Conservation (phyloP, 1,140 invertebrate genomes). For the Bombus pascuorum region DNA sequence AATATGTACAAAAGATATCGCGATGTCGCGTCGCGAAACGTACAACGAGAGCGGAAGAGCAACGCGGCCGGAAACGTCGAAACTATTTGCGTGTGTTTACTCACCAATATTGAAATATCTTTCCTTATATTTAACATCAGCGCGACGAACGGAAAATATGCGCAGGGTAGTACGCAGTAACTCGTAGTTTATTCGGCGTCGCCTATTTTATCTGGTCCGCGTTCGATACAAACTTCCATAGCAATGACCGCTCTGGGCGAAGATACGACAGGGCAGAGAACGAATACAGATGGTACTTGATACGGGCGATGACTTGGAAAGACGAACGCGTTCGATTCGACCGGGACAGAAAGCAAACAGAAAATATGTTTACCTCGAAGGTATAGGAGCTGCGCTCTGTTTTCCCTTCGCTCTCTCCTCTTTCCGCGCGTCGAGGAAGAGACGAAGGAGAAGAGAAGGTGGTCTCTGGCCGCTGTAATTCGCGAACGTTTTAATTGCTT, state of each 20-base stretch:
- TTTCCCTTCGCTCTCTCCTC: too few species aligned
- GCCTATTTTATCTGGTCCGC: neutral
- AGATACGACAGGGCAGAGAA: neutral
- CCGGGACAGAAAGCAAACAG: slow-evolving; percentile 39
- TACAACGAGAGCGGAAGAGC: slow-evolving; percentile 5
- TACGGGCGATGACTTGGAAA: slow-evolving; percentile 32
- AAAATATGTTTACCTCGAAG: slow-evolving; percentile 48
- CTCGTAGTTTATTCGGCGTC: slow-evolving; percentile 29
- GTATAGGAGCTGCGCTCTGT: neutral
- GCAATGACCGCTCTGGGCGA: neutral
- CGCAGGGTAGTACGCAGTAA: neutral
- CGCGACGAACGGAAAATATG: slow-evolving; percentile 38
- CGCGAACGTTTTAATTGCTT: slow-evolving; percentile 22
- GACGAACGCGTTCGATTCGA: slow-evolving; percentile 43
- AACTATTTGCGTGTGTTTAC: slow-evolving; percentile 64
- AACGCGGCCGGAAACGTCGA: slow-evolving; percentile 28
- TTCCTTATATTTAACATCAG: slow-evolving; percentile 74
- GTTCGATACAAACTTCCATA: neutral
- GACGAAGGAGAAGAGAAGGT: neutral
- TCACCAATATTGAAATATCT: slow-evolving; percentile 78
- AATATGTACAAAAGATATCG: slow-evolving; percentile 30
- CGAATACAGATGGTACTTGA: slow-evolving; percentile 37
- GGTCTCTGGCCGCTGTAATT: neutral
- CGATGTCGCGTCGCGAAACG: neutral
- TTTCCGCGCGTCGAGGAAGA: neutral